Evolutionary conservation across 2,888 invertebrate species (phyloP), one percentile per base, ranked within the genome.

Genomic region (Galerucella nymphaeae): DNA sequence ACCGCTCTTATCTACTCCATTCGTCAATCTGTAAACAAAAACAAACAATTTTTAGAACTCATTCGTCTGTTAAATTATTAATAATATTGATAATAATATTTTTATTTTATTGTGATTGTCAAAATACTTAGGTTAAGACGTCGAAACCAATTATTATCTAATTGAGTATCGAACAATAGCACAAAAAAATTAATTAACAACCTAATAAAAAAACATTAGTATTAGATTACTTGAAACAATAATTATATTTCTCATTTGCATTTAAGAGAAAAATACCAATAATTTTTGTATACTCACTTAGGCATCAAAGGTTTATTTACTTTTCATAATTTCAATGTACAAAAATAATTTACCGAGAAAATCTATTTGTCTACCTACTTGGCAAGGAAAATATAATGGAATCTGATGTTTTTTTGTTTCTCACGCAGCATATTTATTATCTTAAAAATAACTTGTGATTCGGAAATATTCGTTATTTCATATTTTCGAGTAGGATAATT

Each of bases 1-100:
- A 69, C 65, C 58, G 74, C 66, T 66, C 58, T 76, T 67, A 61
- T 61, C 68, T 74, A 65, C 71, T 71, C 69, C 72, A 75, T 74
- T 62, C 71, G 76, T 72, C 16, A 66, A 78, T 50, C 79, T 80
- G 77, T 13, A 79, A 79, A 9, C 76, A 76, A 77, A 73, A 23
- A 65, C 11, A 57, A 42, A 38, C 3, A 16, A 3, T 53, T 18
- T 18, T 53, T 1, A 16, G 30, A 8, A 38, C 30, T 38, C 1
- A 38, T 8, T 38, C 30, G 30, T 30, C 23, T 30, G 23, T 9
- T 38, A 8, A 38, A 38, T 38, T 38, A 38, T 38, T 8, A 38
- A 38, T 8, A 5, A 38, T 38, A 5, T 9, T 38, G n/a, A n/a
- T n/a, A n/a, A n/a, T n/a, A n/a, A n/a, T n/a, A n/a, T 45, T 45